Base-by-base conservation (phyloP, 2,797 vertebrate species). In the Chanos chanos region DNA sequence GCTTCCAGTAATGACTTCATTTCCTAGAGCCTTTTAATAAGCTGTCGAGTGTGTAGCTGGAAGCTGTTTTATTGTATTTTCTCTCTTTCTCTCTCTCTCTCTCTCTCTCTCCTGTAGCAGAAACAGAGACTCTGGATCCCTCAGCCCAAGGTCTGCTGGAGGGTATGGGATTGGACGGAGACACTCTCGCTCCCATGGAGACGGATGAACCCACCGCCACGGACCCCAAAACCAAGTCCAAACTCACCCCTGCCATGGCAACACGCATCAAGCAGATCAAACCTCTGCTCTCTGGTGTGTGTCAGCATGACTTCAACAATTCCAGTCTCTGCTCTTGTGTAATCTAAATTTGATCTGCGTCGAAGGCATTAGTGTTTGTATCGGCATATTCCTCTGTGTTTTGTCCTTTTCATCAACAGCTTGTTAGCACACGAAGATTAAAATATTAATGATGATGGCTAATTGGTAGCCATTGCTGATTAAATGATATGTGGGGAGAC, bases 261-360 rank as follows among this genome's bases (percentile, higher is more conserved):
- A 96, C 95, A 1, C 91, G 94, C 65, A 98, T 98, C 70, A 98
- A 98, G 70, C 95, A 98, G 79, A 98, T 97, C 69, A 98, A 98
- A 67, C 95, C 95, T 0, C 79, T 98, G 34, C 87, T 98, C 1
- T 98, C 95, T 3, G 95, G 95, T 97, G 40, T 85, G 85, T 49
- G 2, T 13, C n/a, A 8, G 3, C n/a, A n/a, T n/a, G n/a, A n/a
- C n/a, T n/a, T n/a, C n/a, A n/a, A n/a, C n/a, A n/a, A n/a, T n/a
- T n/a, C n/a, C n/a, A n/a, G n/a, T n/a, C n/a, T n/a, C 24, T 64
- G 7, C 4, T 5, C 8, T 7, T 30, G n/a, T n/a, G n/a, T n/a
- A n/a, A n/a, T n/a, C n/a, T n/a, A n/a, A n/a, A n/a, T n/a, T n/a
- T n/a, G n/a, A n/a, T n/a, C n/a, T n/a, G n/a, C n/a, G n/a, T n/a